Evolutionary conservation across 2,797 vertebrate species (phyloP), one percentile per base, ranked within the genome.

Genomic region (Amblyopsis hoosieri): DNA sequence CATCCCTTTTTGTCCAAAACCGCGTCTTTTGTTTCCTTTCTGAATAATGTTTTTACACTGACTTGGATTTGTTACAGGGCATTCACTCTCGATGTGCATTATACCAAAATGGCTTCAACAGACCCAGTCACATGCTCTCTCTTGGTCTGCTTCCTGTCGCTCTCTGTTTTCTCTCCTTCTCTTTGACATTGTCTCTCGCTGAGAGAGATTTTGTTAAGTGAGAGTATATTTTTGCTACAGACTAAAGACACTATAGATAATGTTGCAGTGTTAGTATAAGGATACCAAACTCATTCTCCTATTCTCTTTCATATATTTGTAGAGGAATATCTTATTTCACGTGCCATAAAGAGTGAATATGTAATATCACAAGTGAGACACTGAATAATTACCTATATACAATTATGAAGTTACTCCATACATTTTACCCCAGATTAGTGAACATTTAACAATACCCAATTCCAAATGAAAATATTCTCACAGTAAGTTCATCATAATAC

Each of bases 61-160:
- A 85, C 86, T 88, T 82, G 75, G 79, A 84, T 60, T 71, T 82
- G 85, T 79, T 86, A 80, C 75, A 85, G 69, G 69, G 69, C 80
- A 86, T 79, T n/a, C 86, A 72, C 80, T 75, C 75, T 87, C 76
- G 81, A 84, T 86, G 85, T 90, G 80, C 86, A 82, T 90, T 87
- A 89, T 81, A 77, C 87, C 84, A 85, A 93, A 90, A 92, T 90
- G 87, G 79, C 78, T 91, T 88, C 80, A 82, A 71, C 90, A 91
- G 90, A 86, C 63, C 49, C 61, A 14, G 90, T 89, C 90, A 67
- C 85, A 87, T 81, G 72, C 74, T 74, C 62, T 83, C 62, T 79
- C 66, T 78, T 45, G 45, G 67, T 74, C 58, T 54, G 29, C 49
- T 57, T 54, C 67, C 60, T 67, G 52, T 54, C 47, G 50, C 37